Base-by-base conservation (phyloP, 2,113 vertebrate species). In the Nettapus auritus region DNA sequence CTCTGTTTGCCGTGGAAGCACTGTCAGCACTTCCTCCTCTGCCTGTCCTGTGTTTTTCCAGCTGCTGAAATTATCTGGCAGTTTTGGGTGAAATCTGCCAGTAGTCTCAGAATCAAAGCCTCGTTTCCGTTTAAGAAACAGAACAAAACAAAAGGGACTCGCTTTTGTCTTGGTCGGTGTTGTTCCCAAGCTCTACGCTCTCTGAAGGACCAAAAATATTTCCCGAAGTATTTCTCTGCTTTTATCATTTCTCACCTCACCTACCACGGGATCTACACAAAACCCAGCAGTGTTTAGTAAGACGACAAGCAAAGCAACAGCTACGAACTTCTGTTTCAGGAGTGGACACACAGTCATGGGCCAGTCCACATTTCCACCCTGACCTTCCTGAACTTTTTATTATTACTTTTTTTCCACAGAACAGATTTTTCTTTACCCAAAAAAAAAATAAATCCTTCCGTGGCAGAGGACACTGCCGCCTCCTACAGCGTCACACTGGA, bases 1-100 rank as follows among this genome's bases (percentile, higher is more conserved):
- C 60, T 50, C 36, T 40, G 25, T 62, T 31, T 0, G 0, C 48
- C 57, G 23, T 67, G 48, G 50, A 52, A 69, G 34, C 25, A 26
- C 33, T 23, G 23, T 36, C 71, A 71, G 18, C 28, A 31, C 21
- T 56, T 36, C 26, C 10, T 78, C 52, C 42, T 50, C 38, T 64
- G 8, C 42, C n/a, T 52, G 38, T 6, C 60, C 19, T 0, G 0
- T 17, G 28, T 29, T 70, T 23, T 64, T 70, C 42, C 36, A 44
- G 42, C 28, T 81, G 40, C 55, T 80, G 48, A 69, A 79, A 75
- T n/a, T 42, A 29, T 62, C 25, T 62, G 46, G 48, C 48, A 84
- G 60, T 48, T 60, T 71, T 21, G 44, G 5, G 13, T 59, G 29
- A 55, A 74, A 84, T 62, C n/a, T 84, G 34, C 34, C 26, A 56